A percentile compares a stretch with the other conserved stretches of the same genome.
Evolutionary conservation across 1,140 invertebrate genomes (phyloP).

Genomic region (Episyrphus balteatus): DNA sequence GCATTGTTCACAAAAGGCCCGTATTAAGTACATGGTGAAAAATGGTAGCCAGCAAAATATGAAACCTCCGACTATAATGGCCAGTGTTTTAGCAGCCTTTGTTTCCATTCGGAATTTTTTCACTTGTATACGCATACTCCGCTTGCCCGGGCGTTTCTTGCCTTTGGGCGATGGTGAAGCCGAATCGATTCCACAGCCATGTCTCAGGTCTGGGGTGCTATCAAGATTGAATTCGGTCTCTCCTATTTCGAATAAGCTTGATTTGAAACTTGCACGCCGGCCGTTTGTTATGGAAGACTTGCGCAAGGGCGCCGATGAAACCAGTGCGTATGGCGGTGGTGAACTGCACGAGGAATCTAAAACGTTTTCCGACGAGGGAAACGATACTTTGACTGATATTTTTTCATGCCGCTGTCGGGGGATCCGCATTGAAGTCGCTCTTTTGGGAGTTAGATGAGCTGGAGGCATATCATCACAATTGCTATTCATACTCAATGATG

Average conservation of each 20-base stretch:
- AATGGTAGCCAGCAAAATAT: constrained; percentile 84
- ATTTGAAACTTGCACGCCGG: constrained; percentile 21
- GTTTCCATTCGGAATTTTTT: constrained; percentile 62
- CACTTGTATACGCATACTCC: constrained; percentile 41
- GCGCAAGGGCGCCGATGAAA: constrained; percentile 22
- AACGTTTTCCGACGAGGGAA: constrained; percentile 66
- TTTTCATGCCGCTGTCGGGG: constrained; percentile 53
- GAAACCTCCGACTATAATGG: constrained; percentile 85
- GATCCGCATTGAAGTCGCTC: constrained; percentile 40
- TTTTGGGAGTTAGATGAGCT: constrained; percentile 17
- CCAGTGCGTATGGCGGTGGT: constrained; percentile 44
- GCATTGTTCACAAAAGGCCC: constrained; percentile 53
- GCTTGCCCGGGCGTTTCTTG: constrained; percentile 38
- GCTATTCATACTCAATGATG: constrained; percentile 30
- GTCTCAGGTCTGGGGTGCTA: constrained; percentile 17
- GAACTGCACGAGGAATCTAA: constrained; percentile 35
- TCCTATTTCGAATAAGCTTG: constrained; percentile 29
- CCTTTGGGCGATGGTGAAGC: constrained; percentile 13
- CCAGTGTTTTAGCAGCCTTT: constrained; percentile 82
- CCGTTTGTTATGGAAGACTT: constrained; percentile 12
- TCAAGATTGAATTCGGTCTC: constrained; percentile 30
- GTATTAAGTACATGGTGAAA: constrained; percentile 75
- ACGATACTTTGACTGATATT: constrained; percentile 72
- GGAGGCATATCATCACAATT: constrained; percentile 16
- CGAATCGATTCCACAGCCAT: constrained; percentile 3